These are phyloP conservation scores for Chaitophorus viminalis DNA, from an alignment of 2,888 invertebrate genomes.

Conservation along the genomic window DNA sequence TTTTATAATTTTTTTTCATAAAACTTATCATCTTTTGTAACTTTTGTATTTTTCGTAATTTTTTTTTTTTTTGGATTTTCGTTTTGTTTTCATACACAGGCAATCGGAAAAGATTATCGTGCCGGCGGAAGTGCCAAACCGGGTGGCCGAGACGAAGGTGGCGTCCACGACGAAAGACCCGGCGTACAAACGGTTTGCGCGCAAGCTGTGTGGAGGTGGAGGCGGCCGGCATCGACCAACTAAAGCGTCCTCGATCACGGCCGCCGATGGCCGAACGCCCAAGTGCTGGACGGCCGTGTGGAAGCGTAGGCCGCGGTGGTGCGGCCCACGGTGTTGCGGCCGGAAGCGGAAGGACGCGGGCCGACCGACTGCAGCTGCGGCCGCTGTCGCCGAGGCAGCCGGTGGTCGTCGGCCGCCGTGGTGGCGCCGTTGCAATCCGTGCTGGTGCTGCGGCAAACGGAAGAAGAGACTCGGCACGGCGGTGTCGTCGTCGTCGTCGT, in stretches of 20 bases:
- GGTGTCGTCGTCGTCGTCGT: background rate
- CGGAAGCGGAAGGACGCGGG: background rate
- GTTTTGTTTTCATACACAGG: background rate
- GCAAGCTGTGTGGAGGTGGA: background rate
- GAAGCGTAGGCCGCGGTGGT: slow-evolving; percentile 54
- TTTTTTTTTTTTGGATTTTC: background rate
- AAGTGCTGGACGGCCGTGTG: slow-evolving; percentile 47
- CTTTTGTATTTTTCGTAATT: no score
- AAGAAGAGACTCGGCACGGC: background rate
- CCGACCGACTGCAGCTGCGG: background rate
- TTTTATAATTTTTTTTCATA: no score
- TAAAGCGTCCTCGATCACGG: background rate
- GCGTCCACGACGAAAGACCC: background rate
- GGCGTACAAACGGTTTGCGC: slow-evolving; percentile 36
- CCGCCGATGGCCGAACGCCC: background rate
- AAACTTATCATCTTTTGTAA: no score
- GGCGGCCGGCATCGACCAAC: background rate
- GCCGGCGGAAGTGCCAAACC: slow-evolving; percentile 2
- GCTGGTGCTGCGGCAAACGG: slow-evolving; percentile 13
- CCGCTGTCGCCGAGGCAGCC: no score
- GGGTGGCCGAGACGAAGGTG: background rate
- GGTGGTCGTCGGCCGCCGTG: background rate
- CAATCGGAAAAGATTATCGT: slow-evolving; percentile 46
- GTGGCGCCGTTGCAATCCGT: background rate
- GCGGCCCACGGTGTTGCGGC: background rate